Percentiles rank a stretch among this genome's conserved stretches.
phyloP scores from a whole-genome alignment of 2,113 vertebrate species.

The Noctilio leporinus region DNA sequence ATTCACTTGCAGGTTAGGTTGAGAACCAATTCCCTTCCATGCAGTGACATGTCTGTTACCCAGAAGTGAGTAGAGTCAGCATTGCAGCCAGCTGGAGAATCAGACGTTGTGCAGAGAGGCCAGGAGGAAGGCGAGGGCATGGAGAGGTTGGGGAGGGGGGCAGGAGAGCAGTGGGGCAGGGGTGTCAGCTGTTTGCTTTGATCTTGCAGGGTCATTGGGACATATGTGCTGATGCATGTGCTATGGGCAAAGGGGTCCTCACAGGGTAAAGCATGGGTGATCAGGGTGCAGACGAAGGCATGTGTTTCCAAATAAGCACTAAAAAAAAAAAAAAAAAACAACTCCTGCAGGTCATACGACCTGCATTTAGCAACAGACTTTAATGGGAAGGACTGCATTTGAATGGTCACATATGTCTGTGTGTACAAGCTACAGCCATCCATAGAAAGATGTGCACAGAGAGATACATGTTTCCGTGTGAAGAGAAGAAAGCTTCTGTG shows the following conservation, averaged over 20 bases:
- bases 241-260: not conserved
- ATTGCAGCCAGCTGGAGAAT: slow-evolving; percentile 74
- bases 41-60: slow-evolving; percentile 76
- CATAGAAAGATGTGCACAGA: not conserved
- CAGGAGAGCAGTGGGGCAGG: not conserved
- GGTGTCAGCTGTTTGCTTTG: slow-evolving; percentile 46
- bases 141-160: not conserved
- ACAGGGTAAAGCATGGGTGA: not conserved
- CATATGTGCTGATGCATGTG: not conserved
- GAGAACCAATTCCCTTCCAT: slow-evolving; percentile 63
- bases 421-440: not conserved
- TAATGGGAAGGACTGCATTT: not conserved
- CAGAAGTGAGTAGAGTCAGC: slow-evolving; percentile 68
- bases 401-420: not conserved
- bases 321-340: not conserved
- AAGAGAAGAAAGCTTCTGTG: not conserved
- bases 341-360: slow-evolving; percentile 59
- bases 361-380: slow-evolving; percentile 55
- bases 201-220: slow-evolving; percentile 44
- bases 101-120: slow-evolving; percentile 65
- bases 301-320: slow-evolving; percentile 49
- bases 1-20: slow-evolving; percentile 69
- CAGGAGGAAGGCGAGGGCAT: slow-evolving; percentile 12
- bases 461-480: not conserved
- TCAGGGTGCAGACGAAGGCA: not conserved